Base-by-base conservation (phyloP, 1,140 invertebrate species). In the Pseudachorutes palmiensis region DNA sequence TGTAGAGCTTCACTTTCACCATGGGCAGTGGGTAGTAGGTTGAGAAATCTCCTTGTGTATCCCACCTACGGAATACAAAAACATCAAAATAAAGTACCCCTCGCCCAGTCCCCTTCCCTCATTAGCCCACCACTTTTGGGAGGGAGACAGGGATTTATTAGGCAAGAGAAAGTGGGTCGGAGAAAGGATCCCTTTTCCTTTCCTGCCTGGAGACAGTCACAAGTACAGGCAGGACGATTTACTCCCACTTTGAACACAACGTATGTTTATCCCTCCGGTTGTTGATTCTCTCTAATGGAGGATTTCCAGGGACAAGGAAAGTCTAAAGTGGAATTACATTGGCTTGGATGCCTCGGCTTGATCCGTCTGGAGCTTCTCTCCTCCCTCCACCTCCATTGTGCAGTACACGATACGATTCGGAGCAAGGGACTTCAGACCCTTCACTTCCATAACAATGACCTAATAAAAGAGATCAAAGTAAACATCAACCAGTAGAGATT, bases 361-460 rank as follows among this genome's bases (percentile, higher is more conserved):
- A 82, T 98, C 97, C 5, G 97, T 99, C 82, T 98, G 96, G 45
- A 99, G 81, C 80, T 99, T 99, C 77, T 98, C 94, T 48, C 94
- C 93, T 65, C 90, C 91, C 80, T 99, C 96, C 1, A 98, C 94
- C 82, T 99, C 97, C 97, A 99, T 99, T 28, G 96, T 99, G 80
- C 97, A 99, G 81, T 99, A 99, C 32, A 99, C 95, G 75, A 99
- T 97, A 76, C 95, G 86, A 83, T 96, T 98, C 19, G 94, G 88
- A 72, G 94, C 88, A 72, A 99, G 81, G 36, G 93, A 96, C 80
- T 98, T 98, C 49, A 99, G 82, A 69, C 94, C 94, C 80, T 97
- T 95, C 58, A 99, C 96, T 83, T 99, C 97, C 88, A 98, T 97
- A 45, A 99, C 95, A 75, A 97, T 87, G 65, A 94, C 90, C 91